phyloP scores from a whole-genome alignment of 2,113 vertebrate genomes.

The Nymphicus hollandicus region DNA sequence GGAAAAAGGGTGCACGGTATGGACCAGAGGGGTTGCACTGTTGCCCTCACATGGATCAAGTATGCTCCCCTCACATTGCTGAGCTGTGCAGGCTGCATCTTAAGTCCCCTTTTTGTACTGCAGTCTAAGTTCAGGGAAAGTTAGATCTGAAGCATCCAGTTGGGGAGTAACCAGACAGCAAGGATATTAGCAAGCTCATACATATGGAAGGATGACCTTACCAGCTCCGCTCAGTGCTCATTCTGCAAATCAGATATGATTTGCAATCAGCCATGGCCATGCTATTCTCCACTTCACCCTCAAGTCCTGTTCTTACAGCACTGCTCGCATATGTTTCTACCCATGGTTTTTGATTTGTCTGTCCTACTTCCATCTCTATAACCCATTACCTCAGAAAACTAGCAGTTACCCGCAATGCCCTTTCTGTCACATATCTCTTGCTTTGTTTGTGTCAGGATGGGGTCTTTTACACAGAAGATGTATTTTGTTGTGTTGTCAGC shows the following conservation, averaged over 20 bases:
- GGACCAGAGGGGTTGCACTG: background rate
- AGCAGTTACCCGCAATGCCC: background rate
- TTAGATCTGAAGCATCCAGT: background rate
- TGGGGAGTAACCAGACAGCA: background rate
- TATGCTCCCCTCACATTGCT: background rate
- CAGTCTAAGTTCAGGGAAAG: background rate
- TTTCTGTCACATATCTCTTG: background rate
- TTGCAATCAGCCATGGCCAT: slow-evolving; percentile 20
- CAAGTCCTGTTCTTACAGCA: slow-evolving; percentile 2
- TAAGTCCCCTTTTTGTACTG: background rate
- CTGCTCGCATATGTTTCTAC: slow-evolving; percentile 7
- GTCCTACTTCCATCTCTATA: background rate
- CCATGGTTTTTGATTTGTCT: background rate
- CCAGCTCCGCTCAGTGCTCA: background rate
- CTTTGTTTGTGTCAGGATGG: background rate
- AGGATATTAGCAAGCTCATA: slow-evolving; percentile 13
- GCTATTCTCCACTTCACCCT: slow-evolving; percentile 28
- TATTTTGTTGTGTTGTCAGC: background rate
- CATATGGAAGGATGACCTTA: slow-evolving; percentile 62
- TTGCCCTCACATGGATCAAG: background rate
- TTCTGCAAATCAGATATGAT: slow-evolving; percentile 33
- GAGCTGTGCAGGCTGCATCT: background rate
- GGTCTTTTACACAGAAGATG: background rate
- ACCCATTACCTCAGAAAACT: background rate
- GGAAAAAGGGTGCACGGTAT: background rate